Evolutionary conservation across 2,113 vertebrate species (phyloP).

Genomic region (Hypanus sabinus): DNA sequence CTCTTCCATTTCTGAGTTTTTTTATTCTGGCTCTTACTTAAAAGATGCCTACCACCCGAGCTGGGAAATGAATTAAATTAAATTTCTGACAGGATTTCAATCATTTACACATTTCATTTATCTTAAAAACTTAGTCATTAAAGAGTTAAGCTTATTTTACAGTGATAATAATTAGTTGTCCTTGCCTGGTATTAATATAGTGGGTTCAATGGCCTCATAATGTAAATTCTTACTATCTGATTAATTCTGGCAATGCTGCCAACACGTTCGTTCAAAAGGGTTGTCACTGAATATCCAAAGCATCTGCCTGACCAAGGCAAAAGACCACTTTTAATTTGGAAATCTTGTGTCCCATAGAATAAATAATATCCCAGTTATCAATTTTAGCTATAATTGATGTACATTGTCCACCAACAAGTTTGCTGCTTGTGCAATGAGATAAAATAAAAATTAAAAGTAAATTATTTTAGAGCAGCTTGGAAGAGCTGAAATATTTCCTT

Average conservation of each 20-base stretch:
- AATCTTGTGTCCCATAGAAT: neutral
- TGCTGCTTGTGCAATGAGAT: neutral
- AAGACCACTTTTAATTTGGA: neutral
- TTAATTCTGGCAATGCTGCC: neutral
- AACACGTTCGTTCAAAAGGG: neutral
- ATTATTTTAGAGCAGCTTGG: neutral
- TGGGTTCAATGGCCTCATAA: neutral
- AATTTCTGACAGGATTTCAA: neutral
- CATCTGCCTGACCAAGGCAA: neutral
- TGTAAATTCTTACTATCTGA: neutral
- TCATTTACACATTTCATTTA: neutral
- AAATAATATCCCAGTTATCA: neutral
- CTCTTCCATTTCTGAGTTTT: neutral
- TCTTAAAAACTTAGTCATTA: neutral
- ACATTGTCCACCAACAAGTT: neutral
- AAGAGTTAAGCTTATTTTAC: neutral
- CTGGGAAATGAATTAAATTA: neutral
- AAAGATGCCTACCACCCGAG: neutral
- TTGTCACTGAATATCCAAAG: neutral
- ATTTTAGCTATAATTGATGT: neutral
- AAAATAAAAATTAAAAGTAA: neutral
- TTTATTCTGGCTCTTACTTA: neutral
- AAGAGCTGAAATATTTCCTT: neutral
- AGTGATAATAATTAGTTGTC: neutral
- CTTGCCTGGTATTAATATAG: neutral